Percentiles rank a stretch among this genome's conserved stretches.
Conservation (phyloP, 2,113 vertebrate genomes). For the Athene noctua region DNA sequence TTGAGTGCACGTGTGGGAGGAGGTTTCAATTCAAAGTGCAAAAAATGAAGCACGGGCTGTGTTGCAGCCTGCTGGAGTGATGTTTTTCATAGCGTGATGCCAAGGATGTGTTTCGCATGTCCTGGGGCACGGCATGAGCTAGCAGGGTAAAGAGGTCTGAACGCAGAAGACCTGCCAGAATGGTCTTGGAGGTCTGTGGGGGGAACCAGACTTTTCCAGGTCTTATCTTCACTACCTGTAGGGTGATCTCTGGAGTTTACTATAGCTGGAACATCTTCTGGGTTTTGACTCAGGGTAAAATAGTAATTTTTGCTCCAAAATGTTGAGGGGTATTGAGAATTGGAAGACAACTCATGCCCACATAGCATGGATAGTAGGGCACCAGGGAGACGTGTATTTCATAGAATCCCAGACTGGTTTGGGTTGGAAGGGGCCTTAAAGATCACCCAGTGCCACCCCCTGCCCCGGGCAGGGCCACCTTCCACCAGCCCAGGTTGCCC, state of each 20-base stretch:
- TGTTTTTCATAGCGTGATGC: not conserved
- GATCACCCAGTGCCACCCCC: no score
- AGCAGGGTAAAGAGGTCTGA: not conserved
- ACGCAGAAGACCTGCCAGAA: not conserved
- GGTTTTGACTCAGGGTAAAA: not conserved
- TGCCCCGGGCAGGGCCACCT: no score
- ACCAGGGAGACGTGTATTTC: not conserved
- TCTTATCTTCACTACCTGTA: not conserved
- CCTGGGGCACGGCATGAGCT: not conserved
- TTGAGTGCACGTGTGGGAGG: fast-evolving
- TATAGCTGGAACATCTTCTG: not conserved
- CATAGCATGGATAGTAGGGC: no score
- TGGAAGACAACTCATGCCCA: not conserved
- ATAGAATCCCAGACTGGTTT: no score
- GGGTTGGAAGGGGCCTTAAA: no score
- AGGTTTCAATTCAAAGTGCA: not conserved
- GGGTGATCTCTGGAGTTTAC: not conserved
- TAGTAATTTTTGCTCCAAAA: not conserved
- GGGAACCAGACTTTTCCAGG: not conserved
- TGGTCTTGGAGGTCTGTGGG: not conserved
- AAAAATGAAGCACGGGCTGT: not conserved
- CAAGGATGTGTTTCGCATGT: not conserved
- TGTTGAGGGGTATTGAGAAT: not conserved
- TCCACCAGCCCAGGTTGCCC: no score
- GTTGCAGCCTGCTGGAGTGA: not conserved